Percentiles rank a stretch among this genome's conserved stretches.
phyloP scores from a whole-genome alignment of 2,888 invertebrate genomes.

The Bruchidius siliquastri region DNA sequence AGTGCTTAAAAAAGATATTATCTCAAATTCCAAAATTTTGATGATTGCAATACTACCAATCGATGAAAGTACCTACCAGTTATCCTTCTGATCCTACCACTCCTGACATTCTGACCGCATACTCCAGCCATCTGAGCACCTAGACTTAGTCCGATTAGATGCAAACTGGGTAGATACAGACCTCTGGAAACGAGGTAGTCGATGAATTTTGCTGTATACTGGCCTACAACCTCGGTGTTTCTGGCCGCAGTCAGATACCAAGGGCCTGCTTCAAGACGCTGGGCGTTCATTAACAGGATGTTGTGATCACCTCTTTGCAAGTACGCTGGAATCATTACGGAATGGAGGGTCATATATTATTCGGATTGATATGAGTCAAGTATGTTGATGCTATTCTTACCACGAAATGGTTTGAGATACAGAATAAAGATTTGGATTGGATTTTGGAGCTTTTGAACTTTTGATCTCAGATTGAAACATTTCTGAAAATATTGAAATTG shows the following conservation, averaged over 20 bases:
- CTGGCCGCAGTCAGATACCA: slow-evolving; percentile 58
- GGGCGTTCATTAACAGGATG: slow-evolving; percentile 57
- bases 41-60: too few species aligned
- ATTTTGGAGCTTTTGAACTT: too few species aligned
- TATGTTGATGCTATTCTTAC: too few species aligned
- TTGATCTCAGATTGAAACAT: too few species aligned
- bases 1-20: too few species aligned
- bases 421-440: too few species aligned
- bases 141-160: slow-evolving; percentile 59
- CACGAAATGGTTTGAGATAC: too few species aligned
- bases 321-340: slow-evolving; percentile 48
- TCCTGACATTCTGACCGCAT: slow-evolving; percentile 53
- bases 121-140: slow-evolving; percentile 64
- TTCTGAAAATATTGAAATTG: too few species aligned
- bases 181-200: slow-evolving; percentile 58
- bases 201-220: slow-evolving; percentile 55
- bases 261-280: slow-evolving; percentile 56
- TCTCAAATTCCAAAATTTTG: too few species aligned
- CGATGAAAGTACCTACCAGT: slow-evolving; percentile 52
- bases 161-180: slow-evolving; percentile 52
- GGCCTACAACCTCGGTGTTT: slow-evolving; percentile 59
- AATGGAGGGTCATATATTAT: too few species aligned
- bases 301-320: slow-evolving; percentile 56
- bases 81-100: slow-evolving; percentile 55
- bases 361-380: too few species aligned